Base-by-base conservation (phyloP, 2,113 vertebrate species). In the Syngnathoides biaculeatus region DNA sequence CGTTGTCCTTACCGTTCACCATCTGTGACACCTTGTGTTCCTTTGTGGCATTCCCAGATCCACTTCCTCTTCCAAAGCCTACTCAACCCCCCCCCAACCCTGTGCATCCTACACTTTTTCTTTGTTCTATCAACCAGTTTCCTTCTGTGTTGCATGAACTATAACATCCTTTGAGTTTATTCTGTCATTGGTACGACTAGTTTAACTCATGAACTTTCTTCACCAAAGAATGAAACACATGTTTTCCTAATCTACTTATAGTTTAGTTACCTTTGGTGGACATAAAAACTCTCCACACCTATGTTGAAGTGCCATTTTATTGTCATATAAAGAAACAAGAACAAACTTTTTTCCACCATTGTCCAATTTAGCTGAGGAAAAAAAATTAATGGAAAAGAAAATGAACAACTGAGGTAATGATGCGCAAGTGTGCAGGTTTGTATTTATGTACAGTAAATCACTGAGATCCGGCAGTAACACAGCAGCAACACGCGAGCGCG, bases 21-120 rank as follows among this genome's bases (percentile, higher is more conserved):
- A 79, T 92, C 79, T 86, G 85, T 92, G 87, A 91, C 88, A 84
- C 85, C 86, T 90, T 90, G 84, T 91, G 85, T 88, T 80, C 86
- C 85, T 86, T 82, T 93, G 89, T 93, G 90, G 77, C 85, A 85
- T 82, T 87, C 84, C 86, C 78, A 84, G 86, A 88, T 72, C 68
- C 56, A 74, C 68, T 59, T 77, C 81, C 72, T 72, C 71, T 68
- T 81, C 74, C 76, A 71, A 67, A 50, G 63, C 72, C 67, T 72
- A 26, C 60, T 71, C 40, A 71, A 5, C 14, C 13, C 50, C 73
- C 56, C 64, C 47, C 59, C 20, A 77, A 83, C 79, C 73, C 69
- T 2, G 27, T 65, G 71, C 67, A 59, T 76, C 59, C 55, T 60
- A 60, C 39, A 76, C 43, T 72, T 0, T 72, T 74, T 73, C 75